phyloP scores from a whole-genome alignment of 2,113 vertebrate genomes.

The Coptodon bakossiorum region DNA sequence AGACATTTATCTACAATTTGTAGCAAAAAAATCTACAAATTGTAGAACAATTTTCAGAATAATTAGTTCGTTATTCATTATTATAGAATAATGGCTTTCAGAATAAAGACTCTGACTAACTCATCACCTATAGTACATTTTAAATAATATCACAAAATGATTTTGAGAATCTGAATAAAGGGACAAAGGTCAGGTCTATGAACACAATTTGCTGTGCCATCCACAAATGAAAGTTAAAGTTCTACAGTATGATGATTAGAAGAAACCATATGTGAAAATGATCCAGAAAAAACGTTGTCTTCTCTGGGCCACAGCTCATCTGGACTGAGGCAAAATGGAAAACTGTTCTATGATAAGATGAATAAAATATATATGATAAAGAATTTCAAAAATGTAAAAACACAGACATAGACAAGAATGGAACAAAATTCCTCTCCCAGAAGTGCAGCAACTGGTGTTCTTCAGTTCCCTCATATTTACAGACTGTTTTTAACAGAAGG shows the following conservation, averaged over 20 bases:
- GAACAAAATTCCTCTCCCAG: background rate
- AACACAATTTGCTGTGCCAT: background rate
- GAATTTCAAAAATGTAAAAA: background rate
- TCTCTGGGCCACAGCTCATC: background rate
- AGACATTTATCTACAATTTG: background rate
- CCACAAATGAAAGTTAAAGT: background rate
- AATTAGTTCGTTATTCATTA: fast-evolving
- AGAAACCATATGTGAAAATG: background rate
- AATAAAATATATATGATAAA: background rate
- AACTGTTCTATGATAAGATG: background rate
- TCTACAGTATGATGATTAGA: background rate
- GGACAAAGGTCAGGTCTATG: background rate
- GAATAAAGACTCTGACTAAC: background rate
- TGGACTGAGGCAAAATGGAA: background rate
- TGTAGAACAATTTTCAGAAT: background rate
- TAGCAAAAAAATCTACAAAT: background rate
- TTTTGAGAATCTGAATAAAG: background rate
- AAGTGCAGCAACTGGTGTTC: background rate
- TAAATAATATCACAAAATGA: background rate
- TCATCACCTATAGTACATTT: background rate
- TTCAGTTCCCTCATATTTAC: background rate
- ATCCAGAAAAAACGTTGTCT: background rate
- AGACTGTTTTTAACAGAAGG: background rate
- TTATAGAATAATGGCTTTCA: background rate
- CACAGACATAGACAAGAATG: background rate